phyloP scores from a whole-genome alignment of 1,140 invertebrate species.

The Brachionus calyciflorus region DNA sequence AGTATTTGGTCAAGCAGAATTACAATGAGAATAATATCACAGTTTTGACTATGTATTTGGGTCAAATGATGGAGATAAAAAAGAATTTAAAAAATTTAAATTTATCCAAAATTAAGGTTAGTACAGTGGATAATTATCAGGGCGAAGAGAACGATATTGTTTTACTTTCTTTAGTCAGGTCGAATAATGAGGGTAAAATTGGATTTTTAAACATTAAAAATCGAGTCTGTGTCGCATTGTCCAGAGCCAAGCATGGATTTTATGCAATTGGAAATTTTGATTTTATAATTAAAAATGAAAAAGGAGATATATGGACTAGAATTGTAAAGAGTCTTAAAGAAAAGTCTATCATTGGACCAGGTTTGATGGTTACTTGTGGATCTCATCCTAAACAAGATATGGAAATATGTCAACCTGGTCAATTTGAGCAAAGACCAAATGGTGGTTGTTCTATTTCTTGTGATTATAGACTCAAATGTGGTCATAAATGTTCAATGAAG shows the following conservation, averaged over 20 bases:
- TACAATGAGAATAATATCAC: slow-evolving; percentile 56
- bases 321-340: slow-evolving; percentile 50
- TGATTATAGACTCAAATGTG: slow-evolving; percentile 53
- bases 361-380: background rate
- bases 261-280: slow-evolving; percentile 70
- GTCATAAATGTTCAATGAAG: slow-evolving; percentile 54
- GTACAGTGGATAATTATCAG: slow-evolving; percentile 64
- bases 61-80: slow-evolving; percentile 51
- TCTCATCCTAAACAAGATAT: slow-evolving; percentile 48
- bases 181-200: slow-evolving; percentile 67
- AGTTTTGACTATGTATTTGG: slow-evolving; percentile 60
- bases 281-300: slow-evolving; percentile 58
- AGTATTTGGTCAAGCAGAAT: slow-evolving; percentile 58
- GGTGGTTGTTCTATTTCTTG: slow-evolving; percentile 59
- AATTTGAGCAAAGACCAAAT: slow-evolving; percentile 59
- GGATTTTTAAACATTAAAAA: slow-evolving; percentile 75
- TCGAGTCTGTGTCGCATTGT: slow-evolving; percentile 78
- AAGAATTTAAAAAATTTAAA: background rate
- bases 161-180: slow-evolving; percentile 76
- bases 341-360: background rate
- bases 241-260: slow-evolving; percentile 72
- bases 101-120: background rate
- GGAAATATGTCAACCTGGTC: slow-evolving; percentile 50
- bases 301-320: slow-evolving; percentile 57
- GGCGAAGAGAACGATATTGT: slow-evolving; percentile 82